Evolutionary conservation across 2,113 vertebrate species (phyloP).

Genomic region (Malurus melanocephalus): DNA sequence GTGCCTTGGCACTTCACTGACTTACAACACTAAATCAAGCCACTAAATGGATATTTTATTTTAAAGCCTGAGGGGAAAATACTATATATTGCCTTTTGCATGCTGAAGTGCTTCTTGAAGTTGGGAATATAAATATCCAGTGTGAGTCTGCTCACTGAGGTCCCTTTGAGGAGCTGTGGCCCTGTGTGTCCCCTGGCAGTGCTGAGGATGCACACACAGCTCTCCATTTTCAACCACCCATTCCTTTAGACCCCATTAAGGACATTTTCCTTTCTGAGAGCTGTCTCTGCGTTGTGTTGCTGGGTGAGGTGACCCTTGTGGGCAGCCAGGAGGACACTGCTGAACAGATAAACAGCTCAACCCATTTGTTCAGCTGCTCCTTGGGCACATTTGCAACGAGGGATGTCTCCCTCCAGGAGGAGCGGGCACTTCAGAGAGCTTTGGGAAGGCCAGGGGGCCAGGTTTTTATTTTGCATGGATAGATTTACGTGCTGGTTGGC

Average conservation of each 20-base stretch:
- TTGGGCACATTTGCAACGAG: background rate
- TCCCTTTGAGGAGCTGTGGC: background rate
- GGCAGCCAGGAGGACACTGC: background rate
- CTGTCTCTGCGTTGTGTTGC: background rate
- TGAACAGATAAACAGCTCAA: background rate
- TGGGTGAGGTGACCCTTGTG: background rate
- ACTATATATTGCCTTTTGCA: fast-evolving
- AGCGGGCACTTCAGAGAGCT: background rate
- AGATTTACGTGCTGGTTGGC: background rate
- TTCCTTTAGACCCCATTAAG: background rate
- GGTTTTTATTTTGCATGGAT: background rate
- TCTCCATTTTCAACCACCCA: fast-evolving
- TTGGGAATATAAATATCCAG: background rate
- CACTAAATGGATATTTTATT: background rate
- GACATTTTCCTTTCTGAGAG: background rate
- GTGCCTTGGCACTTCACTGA: background rate
- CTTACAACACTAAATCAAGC: background rate
- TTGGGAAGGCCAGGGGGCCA: background rate
- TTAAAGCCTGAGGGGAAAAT: fast-evolving
- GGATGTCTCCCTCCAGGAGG: background rate
- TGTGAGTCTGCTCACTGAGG: fast-evolving
- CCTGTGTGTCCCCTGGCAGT: background rate
- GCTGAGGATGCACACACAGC: fast-evolving
- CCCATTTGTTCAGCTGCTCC: background rate
- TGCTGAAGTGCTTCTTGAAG: background rate